Evolutionary conservation across 2,888 invertebrate species (phyloP).

Genomic region (Eurytoma adleriae): DNA sequence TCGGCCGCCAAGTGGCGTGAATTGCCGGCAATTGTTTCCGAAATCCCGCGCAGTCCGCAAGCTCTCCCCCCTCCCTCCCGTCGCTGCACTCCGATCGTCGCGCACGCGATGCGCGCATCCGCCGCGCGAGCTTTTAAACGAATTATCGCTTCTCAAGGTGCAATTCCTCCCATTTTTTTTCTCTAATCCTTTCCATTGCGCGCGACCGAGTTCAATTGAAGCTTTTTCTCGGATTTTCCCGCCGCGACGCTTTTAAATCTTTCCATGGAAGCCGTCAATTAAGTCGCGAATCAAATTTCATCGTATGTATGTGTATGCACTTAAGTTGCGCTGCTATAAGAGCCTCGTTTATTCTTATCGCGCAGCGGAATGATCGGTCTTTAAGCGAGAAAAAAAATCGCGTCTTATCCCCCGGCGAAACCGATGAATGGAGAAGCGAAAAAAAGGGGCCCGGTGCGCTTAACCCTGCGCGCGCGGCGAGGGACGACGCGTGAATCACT

Average conservation of each 20-base stretch:
- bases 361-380: too few relatives aligned
- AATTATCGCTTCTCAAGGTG: constrained; percentile 46
- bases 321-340: too few relatives aligned
- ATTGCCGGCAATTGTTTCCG: constrained; percentile 77
- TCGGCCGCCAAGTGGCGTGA: constrained; percentile 73
- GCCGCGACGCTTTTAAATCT: not conserved
- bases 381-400: too few relatives aligned
- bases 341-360: too few relatives aligned
- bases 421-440: too few relatives aligned
- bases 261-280: not conserved
- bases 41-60: constrained; percentile 74
- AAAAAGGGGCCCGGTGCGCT: not conserved
- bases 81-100: constrained; percentile 5
- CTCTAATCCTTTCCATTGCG: not conserved
- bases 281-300: too few relatives aligned
- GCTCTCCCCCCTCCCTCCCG: constrained; percentile 55
- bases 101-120: not conserved
- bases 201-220: not conserved
- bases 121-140: constrained; percentile 20
- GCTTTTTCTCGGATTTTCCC: not conserved
- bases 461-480: not conserved
- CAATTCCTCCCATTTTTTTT: not conserved
- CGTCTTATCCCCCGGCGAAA: too few relatives aligned
- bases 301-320: too few relatives aligned
- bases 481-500: constrained; percentile 75